Base-by-base conservation (phyloP, 2,888 invertebrate genomes). In the Seira sanloemensis region DNA sequence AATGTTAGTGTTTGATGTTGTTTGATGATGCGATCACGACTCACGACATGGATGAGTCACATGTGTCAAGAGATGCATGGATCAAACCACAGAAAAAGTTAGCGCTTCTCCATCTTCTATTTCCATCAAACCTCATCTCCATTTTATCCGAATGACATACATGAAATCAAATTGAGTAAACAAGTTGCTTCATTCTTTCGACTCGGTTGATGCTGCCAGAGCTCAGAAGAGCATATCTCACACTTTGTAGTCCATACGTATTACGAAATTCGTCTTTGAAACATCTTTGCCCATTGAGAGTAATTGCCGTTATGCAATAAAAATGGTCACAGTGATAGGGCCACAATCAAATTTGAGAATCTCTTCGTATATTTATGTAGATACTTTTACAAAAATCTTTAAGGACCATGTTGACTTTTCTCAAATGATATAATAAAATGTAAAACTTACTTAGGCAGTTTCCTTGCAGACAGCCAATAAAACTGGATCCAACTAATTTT, bases 81-180 rank as follows among this genome's bases (percentile, higher is more conserved):
- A 19, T 16, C 24, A 19, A 66, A n/a, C 68, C 2, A 23, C 68
- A 68, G n/a, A 9, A 58, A 12, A 9, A 5, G 12, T 46, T 66
- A 66, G 24, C 19, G 12, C 19, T 23, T 25, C 12, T 7, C 2
- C 2, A 7, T 66, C 19, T 66, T 66, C 66, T 62, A n/a, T 18
- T 16, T 66, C 62, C 25, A 26, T 46, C 27, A n/a, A 19, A 62
- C 66, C 58, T 21, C 65, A 54, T 68, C 23, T 46, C 72, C 25
- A 62, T 74, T 77, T 68, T 66, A 77, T 77, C 25, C 25, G 68
- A 54, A 67, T n/a, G 77, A 77, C 77, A 77, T 37, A n/a, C n/a
- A 37, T 68, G 24, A 54, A 77, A 54, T 25, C 58, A 75, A 77
- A 68, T 77, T 77, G 77, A 77, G 21, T 77, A 77, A 26, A 68